Base-by-base conservation (phyloP, 2,888 invertebrate species). In the Pelosia muscerda region DNA sequence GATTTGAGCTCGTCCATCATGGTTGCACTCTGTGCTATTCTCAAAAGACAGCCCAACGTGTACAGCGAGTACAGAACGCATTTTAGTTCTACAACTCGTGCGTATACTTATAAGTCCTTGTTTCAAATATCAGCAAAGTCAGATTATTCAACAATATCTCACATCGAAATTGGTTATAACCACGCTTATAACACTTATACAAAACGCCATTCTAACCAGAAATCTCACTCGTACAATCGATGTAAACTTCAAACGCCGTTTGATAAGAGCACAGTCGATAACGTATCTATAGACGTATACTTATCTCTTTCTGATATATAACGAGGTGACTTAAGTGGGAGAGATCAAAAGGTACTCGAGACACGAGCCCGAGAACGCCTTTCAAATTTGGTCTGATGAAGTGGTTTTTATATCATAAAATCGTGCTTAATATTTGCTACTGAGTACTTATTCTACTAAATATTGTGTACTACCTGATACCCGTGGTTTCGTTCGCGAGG, bases 131-230 rank as follows among this genome's bases (percentile, higher is more conserved):
- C 2, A 34, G 34, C 13, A 2, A 34, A 11, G 34, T 42, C 2
- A 19, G 42, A 19, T 19, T 19, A 15, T 42, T 42, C 15, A 42
- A 8, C 42, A 42, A 42, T 38, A 19, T 42, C 5, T 42, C 49
- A n/a, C 49, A 49, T 49, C 15, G 6, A 15, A 49, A n/a, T 49
- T 6, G 9, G 9, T 19, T n/a, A n/a, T 49, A n/a, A 49, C 5
- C 19, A 49, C n/a, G 19, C n/a, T 49, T 49, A 9, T 34, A 5
- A 28, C 28, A 3, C 8, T 5, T 28, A 49, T 19, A 42, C 0
- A 49, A 49, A n/a, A n/a, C 49, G 19, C n/a, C n/a, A n/a, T 49
- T 49, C n/a, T n/a, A n/a, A n/a, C 49, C n/a, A 49, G 49, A 49
- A 49, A 42, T 42, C 19, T 42, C 19, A 42, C 42, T 42, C 42